phyloP scores from a whole-genome alignment of 2,113 vertebrate genomes.

The Athene noctua region DNA sequence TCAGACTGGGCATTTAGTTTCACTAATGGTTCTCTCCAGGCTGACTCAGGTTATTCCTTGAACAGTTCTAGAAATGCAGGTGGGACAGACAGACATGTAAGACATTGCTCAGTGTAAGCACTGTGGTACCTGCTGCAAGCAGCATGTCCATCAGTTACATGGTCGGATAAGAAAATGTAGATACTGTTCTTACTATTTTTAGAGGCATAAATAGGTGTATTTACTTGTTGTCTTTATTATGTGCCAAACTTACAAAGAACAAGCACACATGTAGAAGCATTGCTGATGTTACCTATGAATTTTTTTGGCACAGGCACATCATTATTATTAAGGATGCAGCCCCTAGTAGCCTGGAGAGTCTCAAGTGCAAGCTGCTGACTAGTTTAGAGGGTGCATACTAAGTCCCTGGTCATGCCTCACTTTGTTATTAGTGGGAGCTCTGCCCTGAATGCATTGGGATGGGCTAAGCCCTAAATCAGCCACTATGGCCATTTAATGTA shows the following conservation, averaged over 20 bases:
- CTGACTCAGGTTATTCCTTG: neutral
- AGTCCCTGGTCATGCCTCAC: neutral
- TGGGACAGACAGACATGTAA: neutral
- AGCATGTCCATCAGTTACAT: fast-evolving
- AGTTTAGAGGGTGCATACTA: neutral
- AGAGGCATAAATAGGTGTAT: neutral
- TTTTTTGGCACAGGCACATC: neutral
- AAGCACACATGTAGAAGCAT: neutral
- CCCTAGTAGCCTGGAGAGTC: neutral
- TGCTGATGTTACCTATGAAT: neutral
- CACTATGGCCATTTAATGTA: fast-evolving
- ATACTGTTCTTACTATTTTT: neutral
- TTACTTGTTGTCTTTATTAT: neutral
- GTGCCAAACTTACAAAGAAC: neutral
- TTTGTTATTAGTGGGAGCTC: neutral
- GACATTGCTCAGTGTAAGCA: neutral
- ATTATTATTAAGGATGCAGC: neutral
- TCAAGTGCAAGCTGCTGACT: neutral
- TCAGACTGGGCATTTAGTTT: neutral
- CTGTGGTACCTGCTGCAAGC: neutral
- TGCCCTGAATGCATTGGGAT: neutral
- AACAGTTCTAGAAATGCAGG: neutral
- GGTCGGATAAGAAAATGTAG: neutral
- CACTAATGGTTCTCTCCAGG: neutral
- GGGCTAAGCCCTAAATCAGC: neutral